phyloP scores from a whole-genome alignment of 2,888 invertebrate genomes.

The Hirtodrosophila duncani region DNA sequence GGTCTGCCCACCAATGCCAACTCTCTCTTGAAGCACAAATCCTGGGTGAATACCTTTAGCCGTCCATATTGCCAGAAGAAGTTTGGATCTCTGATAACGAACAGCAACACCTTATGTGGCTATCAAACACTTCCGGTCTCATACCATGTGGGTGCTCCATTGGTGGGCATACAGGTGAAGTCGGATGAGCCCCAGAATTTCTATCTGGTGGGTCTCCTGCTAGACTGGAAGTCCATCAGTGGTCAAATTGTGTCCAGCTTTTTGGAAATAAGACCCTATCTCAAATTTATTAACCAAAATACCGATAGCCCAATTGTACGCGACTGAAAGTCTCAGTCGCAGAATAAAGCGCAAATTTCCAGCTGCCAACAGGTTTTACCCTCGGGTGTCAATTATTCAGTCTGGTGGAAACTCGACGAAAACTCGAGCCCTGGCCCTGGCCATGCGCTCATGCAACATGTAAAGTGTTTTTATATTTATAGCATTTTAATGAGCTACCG shows the following conservation, averaged over 20 bases:
- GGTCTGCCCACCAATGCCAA: conserved; percentile 27
- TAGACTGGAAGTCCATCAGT: conserved; percentile 26
- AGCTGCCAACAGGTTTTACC: conserved; percentile 39
- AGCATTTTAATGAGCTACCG: conserved; percentile 41
- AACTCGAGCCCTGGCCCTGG: conserved; percentile 5
- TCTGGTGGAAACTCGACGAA: conserved; percentile 4
- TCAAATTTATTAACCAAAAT: conserved; percentile 43
- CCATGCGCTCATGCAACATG: conserved; percentile 47
- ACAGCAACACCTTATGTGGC: conserved; percentile 43
- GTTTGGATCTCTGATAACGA: conserved; percentile 22
- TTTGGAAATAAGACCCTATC: conserved; percentile 42
- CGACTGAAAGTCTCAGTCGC: conserved; percentile 6
- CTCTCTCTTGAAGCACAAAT: conserved; percentile 35
- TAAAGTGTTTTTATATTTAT: conserved; percentile 60
- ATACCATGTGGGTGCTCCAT: conserved; percentile 41
- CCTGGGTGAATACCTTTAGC: conserved; percentile 44
- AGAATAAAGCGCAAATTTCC: conserved; percentile 29
- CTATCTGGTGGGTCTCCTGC: conserved; percentile 44
- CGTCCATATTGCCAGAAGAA: conserved; percentile 27
- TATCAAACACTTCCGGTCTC: conserved; percentile 13
- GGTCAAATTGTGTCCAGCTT: conserved; percentile 33
- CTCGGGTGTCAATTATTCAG: conserved; percentile 53
- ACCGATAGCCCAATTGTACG: conserved; percentile 29
- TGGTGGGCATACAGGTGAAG: conserved; percentile 48
- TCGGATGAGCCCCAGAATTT: conserved; percentile 32